Percentiles rank a stretch among this genome's conserved stretches.
Conservation (phyloP, 2,888 invertebrate genomes). For the Hartigia nigra region DNA sequence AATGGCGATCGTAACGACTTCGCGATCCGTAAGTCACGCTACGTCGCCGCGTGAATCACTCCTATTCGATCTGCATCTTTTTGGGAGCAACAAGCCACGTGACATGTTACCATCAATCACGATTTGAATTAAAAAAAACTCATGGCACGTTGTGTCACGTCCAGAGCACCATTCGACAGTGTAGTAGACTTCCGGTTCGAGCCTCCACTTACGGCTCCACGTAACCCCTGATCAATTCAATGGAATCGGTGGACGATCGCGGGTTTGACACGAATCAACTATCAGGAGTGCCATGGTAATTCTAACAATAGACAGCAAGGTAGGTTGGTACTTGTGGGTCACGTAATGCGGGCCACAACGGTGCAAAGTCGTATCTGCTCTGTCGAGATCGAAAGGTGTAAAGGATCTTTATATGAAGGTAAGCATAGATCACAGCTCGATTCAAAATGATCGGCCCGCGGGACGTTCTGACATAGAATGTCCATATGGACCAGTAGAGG, state of each 20-base stretch:
- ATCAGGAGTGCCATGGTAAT: background rate
- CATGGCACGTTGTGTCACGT: background rate
- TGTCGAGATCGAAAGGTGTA: background rate
- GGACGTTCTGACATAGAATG: background rate
- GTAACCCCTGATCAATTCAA: background rate
- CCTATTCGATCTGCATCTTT: background rate
- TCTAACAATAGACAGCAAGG: background rate
- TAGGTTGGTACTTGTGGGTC: background rate
- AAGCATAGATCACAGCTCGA: background rate
- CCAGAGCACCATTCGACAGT: background rate
- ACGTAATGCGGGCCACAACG: background rate
- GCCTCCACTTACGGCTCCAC: background rate
- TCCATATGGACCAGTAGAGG: background rate
- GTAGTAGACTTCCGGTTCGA: background rate
- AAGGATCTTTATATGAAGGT: background rate
- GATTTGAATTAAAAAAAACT: background rate
- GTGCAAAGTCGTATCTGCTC: background rate
- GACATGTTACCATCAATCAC: background rate
- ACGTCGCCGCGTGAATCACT: background rate
- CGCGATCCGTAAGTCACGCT: background rate
- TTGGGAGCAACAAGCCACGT: background rate
- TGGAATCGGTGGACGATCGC: background rate
- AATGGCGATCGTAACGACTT: conserved; percentile 1
- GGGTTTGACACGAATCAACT: background rate
- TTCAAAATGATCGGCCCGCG: background rate